Evolutionary conservation across 37 sponge, comb jelly and placozoan species (phyloP).

Genomic region (Bolinopsis microptera): DNA sequence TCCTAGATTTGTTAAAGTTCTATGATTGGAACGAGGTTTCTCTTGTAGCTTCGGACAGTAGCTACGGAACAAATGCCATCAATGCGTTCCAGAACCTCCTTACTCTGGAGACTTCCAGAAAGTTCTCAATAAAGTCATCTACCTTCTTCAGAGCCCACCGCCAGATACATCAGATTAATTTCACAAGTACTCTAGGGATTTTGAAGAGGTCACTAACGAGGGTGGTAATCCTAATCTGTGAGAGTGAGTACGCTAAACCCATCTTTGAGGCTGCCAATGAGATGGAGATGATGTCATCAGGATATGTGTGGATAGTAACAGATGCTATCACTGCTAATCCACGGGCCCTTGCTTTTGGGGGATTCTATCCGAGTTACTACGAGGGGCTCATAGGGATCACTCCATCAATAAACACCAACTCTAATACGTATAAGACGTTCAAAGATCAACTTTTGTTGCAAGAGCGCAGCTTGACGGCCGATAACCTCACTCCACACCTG

Average conservation of each 20-base stretch:
- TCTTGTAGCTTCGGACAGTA: neutral
- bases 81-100: neutral
- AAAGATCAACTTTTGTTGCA: neutral
- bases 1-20: conserved; percentile 44
- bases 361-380: neutral
- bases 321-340: neutral
- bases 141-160: neutral
- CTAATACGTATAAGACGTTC: neutral
- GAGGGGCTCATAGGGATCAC: neutral
- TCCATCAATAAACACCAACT: neutral
- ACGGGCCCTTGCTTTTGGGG: neutral
- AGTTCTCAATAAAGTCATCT: neutral
- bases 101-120: neutral
- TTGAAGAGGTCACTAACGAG: neutral
- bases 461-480: neutral
- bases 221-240: conserved; percentile 8
- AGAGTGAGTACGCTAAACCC: neutral
- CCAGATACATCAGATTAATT: neutral
- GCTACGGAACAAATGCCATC: neutral
- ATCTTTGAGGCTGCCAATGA: neutral
- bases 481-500: neutral
- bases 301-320: conserved; percentile 48
- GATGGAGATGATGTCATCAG: neutral
- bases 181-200: neutral
- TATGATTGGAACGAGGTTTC: conserved; percentile 16